These are phyloP conservation scores for Macquaria ambigua DNA, from an alignment of 2,113 vertebrate species.

Conservation along the genomic window DNA sequence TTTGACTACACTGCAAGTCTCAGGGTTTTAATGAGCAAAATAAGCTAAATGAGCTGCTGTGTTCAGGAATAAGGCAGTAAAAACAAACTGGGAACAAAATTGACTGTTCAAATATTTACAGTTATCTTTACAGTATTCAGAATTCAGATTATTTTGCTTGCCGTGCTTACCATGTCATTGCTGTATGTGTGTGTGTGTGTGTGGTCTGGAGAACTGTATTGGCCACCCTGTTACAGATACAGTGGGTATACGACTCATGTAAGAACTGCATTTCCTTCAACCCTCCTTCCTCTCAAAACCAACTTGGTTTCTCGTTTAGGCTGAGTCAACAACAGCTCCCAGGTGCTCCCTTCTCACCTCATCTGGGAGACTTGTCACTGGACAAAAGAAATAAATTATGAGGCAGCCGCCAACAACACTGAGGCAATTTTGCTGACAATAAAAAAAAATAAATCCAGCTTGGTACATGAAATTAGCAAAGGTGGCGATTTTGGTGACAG, in stretches of 20 bases:
- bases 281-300: conserved; percentile 4
- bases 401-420: conserved; percentile 19
- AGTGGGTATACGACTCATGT: not conserved
- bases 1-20: conserved; percentile 59
- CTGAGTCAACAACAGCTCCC: conserved; percentile 71
- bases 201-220: not conserved
- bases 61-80: conserved; percentile 4
- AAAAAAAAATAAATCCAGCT: conserved; percentile 18
- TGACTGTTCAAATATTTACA: conserved; percentile 26
- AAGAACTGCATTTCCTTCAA: not conserved
- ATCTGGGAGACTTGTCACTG: conserved; percentile 68
- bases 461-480: conserved; percentile 64
- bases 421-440: conserved; percentile 73
- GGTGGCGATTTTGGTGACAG: conserved; percentile 49
- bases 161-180: not conserved
- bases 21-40: conserved; percentile 48
- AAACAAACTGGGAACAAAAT: conserved; percentile 5
- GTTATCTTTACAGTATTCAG: not conserved
- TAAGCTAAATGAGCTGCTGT: conserved; percentile 14
- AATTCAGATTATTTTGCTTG: not conserved
- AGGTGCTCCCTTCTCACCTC: conserved; percentile 50
- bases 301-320: conserved; percentile 25
- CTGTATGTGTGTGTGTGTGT: conserved; percentile 17
- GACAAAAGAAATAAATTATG: conserved; percentile 75
- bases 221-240: not conserved